Evolutionary conservation across 1,140 invertebrate species (phyloP).

Genomic region (Thalassaphorura encarpata): DNA sequence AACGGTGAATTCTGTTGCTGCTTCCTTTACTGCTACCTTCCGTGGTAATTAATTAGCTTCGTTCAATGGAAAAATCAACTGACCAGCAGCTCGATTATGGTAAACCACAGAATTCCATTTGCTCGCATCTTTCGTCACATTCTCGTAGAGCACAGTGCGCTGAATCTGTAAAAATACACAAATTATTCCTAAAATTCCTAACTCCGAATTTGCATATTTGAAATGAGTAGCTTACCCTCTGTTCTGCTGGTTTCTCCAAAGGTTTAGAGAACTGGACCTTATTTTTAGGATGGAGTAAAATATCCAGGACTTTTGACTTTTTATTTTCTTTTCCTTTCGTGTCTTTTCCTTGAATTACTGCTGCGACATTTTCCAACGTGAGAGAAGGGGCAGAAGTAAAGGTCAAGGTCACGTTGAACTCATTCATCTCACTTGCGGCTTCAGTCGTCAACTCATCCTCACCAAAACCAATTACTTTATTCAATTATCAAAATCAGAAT

Average conservation of each 20-base stretch:
- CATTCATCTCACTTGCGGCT: not conserved
- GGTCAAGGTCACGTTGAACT: not conserved
- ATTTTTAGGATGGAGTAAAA: too few species aligned
- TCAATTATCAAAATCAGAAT: not conserved
- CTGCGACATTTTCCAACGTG: not conserved
- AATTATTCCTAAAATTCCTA: too few species aligned
- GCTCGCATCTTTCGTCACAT: conserved; percentile 58
- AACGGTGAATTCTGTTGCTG: too few species aligned
- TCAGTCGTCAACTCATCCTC: not conserved
- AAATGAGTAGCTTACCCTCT: conserved; percentile 44
- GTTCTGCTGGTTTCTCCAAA: conserved; percentile 60
- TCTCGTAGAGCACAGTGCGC: conserved; percentile 63
- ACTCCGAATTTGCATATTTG: not conserved
- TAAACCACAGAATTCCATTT: conserved; percentile 80
- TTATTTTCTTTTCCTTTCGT: conserved; percentile 50
- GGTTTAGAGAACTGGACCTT: conserved; percentile 55
- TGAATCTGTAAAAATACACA: conserved; percentile 48
- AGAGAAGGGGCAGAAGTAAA: not conserved
- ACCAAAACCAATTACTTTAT: not conserved
- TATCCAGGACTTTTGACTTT: conserved; percentile 49
- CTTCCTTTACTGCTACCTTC: too few species aligned
- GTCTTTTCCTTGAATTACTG: conserved; percentile 52
- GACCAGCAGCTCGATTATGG: conserved; percentile 62
- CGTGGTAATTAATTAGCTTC: too few species aligned
- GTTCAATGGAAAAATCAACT: conserved; percentile 70